phyloP scores from a whole-genome alignment of 2,797 vertebrate species.

The Hybognathus amarus region DNA sequence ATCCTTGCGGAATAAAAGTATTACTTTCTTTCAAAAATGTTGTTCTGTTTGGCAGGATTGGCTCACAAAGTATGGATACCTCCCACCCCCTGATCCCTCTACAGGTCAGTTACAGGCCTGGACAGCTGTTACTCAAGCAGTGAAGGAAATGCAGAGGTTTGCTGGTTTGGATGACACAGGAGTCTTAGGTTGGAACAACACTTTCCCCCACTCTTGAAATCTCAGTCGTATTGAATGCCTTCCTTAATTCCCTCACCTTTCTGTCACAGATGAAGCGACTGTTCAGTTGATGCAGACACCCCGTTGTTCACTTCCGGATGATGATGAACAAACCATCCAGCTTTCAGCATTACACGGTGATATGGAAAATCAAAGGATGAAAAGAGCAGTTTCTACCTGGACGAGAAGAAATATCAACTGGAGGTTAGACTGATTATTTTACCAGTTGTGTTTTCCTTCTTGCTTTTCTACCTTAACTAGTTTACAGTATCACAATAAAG shows the following conservation, averaged over 20 bases:
- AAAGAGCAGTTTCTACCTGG: slow-evolving; percentile 68
- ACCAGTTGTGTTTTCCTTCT: neutral
- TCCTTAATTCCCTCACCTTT: neutral
- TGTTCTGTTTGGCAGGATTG: slow-evolving; percentile 70
- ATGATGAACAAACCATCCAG: slow-evolving; percentile 54
- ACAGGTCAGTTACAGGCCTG: slow-evolving; percentile 80
- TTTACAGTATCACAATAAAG: neutral
- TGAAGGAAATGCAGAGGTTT: slow-evolving; percentile 79
- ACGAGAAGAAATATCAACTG: slow-evolving; percentile 76
- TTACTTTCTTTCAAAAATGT: neutral
- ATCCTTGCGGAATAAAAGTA: neutral
- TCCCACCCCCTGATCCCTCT: slow-evolving; percentile 74
- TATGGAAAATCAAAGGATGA: slow-evolving; percentile 56
- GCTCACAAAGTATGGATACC: slow-evolving; percentile 80
- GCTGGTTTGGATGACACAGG: slow-evolving; percentile 77
- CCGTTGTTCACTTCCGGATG: slow-evolving; percentile 80
- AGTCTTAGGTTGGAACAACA: slow-evolving; percentile 68
- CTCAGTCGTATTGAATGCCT: neutral
- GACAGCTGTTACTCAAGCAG: slow-evolving; percentile 76
- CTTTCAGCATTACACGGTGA: slow-evolving; percentile 43
- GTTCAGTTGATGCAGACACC: slow-evolving; percentile 72
- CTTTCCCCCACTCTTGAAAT: neutral
- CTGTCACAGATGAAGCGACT: slow-evolving; percentile 73
- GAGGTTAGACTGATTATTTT: slow-evolving; percentile 67
- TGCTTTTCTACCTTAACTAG: neutral